Conservation (phyloP, 1,140 invertebrate species). For the Drosophila sechellia region DNA sequence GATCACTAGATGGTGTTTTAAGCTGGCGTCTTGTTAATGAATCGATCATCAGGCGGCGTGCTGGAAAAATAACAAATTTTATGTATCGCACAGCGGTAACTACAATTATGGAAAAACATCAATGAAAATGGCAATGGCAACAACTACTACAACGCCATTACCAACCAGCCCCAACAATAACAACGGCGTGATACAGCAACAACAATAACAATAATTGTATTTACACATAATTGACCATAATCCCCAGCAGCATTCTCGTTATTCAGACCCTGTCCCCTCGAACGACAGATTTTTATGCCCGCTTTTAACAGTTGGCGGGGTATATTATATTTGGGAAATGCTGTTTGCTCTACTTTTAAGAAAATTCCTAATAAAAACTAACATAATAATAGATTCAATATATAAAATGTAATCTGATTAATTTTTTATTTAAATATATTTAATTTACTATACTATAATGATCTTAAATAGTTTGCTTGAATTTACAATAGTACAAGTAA, state of each 20-base stretch:
- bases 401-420: too few species aligned
- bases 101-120: slow-evolving; percentile 60
- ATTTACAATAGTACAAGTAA: too few species aligned
- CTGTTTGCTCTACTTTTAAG: too few species aligned
- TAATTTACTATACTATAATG: too few species aligned
- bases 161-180: slow-evolving; percentile 34
- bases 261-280: neutral
- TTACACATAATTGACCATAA: slow-evolving; percentile 83
- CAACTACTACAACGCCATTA: slow-evolving; percentile 17
- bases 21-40: slow-evolving; percentile 18
- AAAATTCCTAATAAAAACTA: too few species aligned
- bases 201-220: slow-evolving; percentile 81
- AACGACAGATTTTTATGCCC: slow-evolving; percentile 34
- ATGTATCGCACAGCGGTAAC: slow-evolving; percentile 32
- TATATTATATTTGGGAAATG: neutral
- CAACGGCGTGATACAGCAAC: slow-evolving; percentile 40
- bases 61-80: slow-evolving; percentile 42
- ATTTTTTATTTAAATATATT: too few species aligned
- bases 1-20: slow-evolving; percentile 1
- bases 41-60: slow-evolving; percentile 20
- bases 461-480: too few species aligned
- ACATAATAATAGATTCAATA: too few species aligned
- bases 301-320: neutral
- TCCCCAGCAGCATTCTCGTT: slow-evolving; percentile 55
- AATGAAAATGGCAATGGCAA: slow-evolving; percentile 49